A percentile compares a stretch with the other conserved stretches of the same genome.
Conservation (phyloP, 2,888 invertebrate genomes). For the Asteroscopus sphinx region DNA sequence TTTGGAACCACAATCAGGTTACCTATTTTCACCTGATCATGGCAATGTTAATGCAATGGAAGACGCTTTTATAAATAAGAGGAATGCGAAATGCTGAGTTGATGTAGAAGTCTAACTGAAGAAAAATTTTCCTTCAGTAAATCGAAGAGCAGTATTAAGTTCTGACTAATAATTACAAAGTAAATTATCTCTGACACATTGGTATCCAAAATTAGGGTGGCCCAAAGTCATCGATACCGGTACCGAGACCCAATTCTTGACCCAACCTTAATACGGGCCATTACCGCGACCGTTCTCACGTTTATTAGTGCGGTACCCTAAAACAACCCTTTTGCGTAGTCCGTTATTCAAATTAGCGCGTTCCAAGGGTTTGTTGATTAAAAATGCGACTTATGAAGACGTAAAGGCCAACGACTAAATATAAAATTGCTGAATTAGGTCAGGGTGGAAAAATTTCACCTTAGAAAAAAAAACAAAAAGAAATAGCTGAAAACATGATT, state of each 20-base stretch:
- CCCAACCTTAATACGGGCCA: conserved; percentile 33
- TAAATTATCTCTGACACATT: conserved; percentile 21
- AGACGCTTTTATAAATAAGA: no score
- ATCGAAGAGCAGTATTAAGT: conserved; percentile 4
- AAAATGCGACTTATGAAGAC: conserved; percentile 74
- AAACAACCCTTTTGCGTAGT: conserved; percentile 66
- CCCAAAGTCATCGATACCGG: conserved; percentile 22
- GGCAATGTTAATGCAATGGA: no score
- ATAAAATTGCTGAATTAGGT: conserved; percentile 56
- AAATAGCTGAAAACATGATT: no score
- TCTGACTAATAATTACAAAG: conserved; percentile 5
- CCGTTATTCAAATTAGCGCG: conserved; percentile 80
- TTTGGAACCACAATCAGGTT: no score
- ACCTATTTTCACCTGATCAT: no score
- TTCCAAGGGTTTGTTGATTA: conserved; percentile 71
- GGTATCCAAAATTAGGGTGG: conserved; percentile 14
- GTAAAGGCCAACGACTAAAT: conserved; percentile 36
- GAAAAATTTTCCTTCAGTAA: not conserved
- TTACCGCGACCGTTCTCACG: conserved; percentile 45
- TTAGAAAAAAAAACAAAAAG: no score
- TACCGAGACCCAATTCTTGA: conserved; percentile 37
- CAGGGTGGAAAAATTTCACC: conserved; percentile 11
- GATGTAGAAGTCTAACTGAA: no score
- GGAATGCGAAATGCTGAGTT: no score
- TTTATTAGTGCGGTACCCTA: conserved; percentile 59